Evolutionary conservation across 2,888 invertebrate genomes (phyloP), one percentile per base, ranked within the genome.

Genomic region (Lycocerus yunnanus): DNA sequence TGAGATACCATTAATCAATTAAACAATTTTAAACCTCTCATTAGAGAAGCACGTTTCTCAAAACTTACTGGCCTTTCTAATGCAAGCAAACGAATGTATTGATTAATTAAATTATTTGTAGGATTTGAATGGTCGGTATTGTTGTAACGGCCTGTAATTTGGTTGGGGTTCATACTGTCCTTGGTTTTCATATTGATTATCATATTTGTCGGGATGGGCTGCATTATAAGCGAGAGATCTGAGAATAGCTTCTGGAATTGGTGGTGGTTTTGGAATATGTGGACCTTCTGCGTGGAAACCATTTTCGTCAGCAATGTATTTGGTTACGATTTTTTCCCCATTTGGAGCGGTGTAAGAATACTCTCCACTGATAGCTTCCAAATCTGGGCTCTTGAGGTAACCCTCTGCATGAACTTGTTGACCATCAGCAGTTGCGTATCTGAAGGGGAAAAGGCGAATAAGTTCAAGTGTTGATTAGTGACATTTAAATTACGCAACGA

Each of bases 291-390:
- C 92, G 83, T 92, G 91, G 86, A 93, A 95, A 72, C 94, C 95
- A 84, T 93, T 93, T 87, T 94, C 94, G 85, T 95, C 94, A n/a
- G 94, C 94, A 15, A 93, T 89, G 80, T 94, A 94, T 43, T 88
- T 91, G 68, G 91, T 88, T 67, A 90, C 88, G 76, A 90, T 90
- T 43, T 88, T 85, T 11, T 89, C 86, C 71, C 90, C 90, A 82
- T 91, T 90, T 13, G 90, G 90, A 21, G 89, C 89, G n/a, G 89
- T 90, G 82, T 90, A 91, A 0, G 89, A 88, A 79, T 89, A 90
- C 0, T 88, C 89, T 18, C 90, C 90, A 84, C 90, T 90, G 84
- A 89, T 90, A 14, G 89, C 89, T 80, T 85, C 80, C 61, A 84
- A 83, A 77, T 85, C 85, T n/a, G 81, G 78, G 68, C 84, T 85